A percentile compares a stretch with the other conserved stretches of the same genome.
Evolutionary conservation across 2,113 vertebrate species (phyloP).

Genomic region (Charina bottae): DNA sequence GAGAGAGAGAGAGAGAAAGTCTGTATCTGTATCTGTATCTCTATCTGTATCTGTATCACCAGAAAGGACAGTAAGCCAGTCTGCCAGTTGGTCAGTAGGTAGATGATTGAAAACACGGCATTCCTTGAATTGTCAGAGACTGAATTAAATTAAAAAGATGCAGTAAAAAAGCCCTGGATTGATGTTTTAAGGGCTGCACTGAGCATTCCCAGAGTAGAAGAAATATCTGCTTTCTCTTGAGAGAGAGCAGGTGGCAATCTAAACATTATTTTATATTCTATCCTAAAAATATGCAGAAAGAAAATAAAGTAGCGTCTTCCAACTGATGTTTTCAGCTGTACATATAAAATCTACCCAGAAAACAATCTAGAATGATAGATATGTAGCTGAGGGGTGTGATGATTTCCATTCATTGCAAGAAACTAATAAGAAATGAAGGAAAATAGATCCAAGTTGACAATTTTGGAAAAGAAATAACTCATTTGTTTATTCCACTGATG

Average conservation of each 20-base stretch:
- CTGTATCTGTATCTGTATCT: too few species aligned
- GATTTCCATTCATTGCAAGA: background rate
- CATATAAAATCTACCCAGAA: constrained; percentile 11
- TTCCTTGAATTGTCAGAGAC: background rate
- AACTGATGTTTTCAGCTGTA: background rate
- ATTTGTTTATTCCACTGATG: constrained; percentile 31
- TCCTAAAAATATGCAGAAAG: constrained; percentile 17
- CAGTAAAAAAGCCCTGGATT: background rate
- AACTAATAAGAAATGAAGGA: constrained; percentile 17
- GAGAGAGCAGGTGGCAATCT: background rate
- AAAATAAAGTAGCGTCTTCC: constrained; percentile 18
- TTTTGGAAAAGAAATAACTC: constrained; percentile 33
- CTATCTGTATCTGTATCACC: background rate
- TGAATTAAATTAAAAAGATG: background rate
- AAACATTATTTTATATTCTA: constrained; percentile 8
- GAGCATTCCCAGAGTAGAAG: background rate
- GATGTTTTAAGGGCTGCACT: background rate
- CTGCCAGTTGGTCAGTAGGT: background rate
- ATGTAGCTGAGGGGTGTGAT: background rate
- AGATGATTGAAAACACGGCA: background rate
- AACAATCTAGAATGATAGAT: constrained; percentile 32
- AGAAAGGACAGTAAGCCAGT: background rate
- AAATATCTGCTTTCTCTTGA: background rate
- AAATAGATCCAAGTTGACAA: constrained; percentile 31
- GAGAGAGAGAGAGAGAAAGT: background rate